Evolutionary conservation across 2,888 invertebrate species (phyloP), one percentile per base, ranked within the genome.

Genomic region (Phasia obesa): DNA sequence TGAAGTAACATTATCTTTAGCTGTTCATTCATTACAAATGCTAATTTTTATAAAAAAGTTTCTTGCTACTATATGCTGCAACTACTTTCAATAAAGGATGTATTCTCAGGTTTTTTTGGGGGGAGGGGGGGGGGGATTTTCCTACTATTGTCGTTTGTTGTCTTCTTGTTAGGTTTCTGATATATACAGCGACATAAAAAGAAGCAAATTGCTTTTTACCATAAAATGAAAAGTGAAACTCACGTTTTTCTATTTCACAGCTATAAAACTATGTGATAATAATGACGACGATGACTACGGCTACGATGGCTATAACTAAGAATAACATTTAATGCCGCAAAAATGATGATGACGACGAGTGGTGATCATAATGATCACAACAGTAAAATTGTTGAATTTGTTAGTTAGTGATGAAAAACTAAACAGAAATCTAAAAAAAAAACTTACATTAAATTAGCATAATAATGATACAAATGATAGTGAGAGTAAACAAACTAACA

Each of bases 181-280:
- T 76, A 75, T 75, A 67, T 59, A 64, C 57, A 71, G 55, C 75
- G 74, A 80, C 83, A 67, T 75, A 65, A 71, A 65, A 71, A 83
- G 71, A 79, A 83, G 80, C 83, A 83, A 83, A 83, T 83, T 83
- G 80, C 57, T 83, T 83, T 83, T 83, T 83, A 83, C 83, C 83
- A 83, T 83, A 83, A 83, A 83, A 83, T 80, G 80, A 83, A 83
- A 83, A 83, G 83, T 83, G 83, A 83, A 83, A 83, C 79, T 83
- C 80, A 83, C 83, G 83, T 83, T 83, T 83, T 83, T 80, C 83
- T 83, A 80, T 83, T 83, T 83, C 80, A 83, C 83, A 83, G 83
- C 83, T 83, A 47, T 59, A 69, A 51, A 76, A 81, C 70, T 76
- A 59, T 69, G 70, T 47, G 71, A 59, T 65, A 31, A 51, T 49